Evolutionary conservation across 1,140 invertebrate species (phyloP).

Genomic region (Alviniconcha marisindica): DNA sequence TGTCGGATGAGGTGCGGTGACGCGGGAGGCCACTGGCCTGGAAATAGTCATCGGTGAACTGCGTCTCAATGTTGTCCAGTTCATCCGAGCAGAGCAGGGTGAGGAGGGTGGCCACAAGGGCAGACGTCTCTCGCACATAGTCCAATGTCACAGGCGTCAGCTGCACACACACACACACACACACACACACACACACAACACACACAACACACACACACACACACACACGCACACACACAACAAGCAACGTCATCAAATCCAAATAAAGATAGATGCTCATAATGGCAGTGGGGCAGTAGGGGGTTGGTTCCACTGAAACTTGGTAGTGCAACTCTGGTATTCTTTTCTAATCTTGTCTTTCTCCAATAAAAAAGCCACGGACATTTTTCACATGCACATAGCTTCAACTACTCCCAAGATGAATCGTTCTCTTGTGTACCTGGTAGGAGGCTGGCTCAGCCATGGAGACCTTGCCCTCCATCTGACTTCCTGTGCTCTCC

Average conservation of each 20-base stretch:
- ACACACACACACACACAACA: neutral
- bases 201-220: too few relatives aligned
- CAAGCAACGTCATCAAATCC: neutral
- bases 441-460: slow-evolving; percentile 34
- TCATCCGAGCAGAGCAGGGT: slow-evolving; percentile 71
- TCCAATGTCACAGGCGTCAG: slow-evolving; percentile 69
- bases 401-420: too few relatives aligned
- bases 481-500: slow-evolving; percentile 30
- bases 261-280: neutral
- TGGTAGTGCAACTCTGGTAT: too few relatives aligned
- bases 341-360: too few relatives aligned
- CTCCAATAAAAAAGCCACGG: too few relatives aligned
- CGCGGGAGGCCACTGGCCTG: slow-evolving; percentile 37
- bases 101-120: slow-evolving; percentile 69
- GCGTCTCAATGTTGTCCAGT: slow-evolving; percentile 66
- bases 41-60: slow-evolving; percentile 64
- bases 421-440: too few relatives aligned
- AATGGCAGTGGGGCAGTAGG: too few relatives aligned
- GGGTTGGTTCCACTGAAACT: too few relatives aligned
- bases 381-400: slow-evolving; percentile 20
- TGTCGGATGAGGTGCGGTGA: slow-evolving; percentile 63
- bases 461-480: neutral
- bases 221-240: too few relatives aligned
- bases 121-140: slow-evolving; percentile 69
- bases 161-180: slow-evolving; percentile 31